Base-by-base conservation (phyloP, 1,140 invertebrate species). In the Euschistus heros region DNA sequence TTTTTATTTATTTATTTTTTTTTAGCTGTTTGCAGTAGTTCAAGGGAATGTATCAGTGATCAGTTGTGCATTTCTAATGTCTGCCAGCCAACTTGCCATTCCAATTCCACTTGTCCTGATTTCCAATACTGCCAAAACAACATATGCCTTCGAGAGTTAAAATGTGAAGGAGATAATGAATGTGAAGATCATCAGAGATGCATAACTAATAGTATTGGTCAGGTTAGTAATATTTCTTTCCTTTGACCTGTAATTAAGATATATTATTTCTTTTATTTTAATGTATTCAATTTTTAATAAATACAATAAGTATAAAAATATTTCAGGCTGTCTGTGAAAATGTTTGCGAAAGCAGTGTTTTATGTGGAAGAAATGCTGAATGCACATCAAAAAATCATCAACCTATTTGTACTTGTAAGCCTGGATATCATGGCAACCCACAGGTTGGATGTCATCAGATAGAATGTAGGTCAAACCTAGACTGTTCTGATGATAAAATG, bases 121-220 rank as follows among this genome's bases (percentile, higher is more conserved):
- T 87, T 84, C 70, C 89, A 91, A 73, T 88, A 82, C 69, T 94
- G 91, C 71, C 79, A 81, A 60, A 89, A 92, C 70, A 88, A 83
- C 70, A 87, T 92, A 65, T 92, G 91, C 71, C 84, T 83, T 20
- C 86, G 89, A 78, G 87, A 91, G 77, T 73, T 87, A 7, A 82
- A 84, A 68, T 94, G 90, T 71, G 76, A 77, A 44, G 74, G 76
- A 1, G 81, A 92, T 70, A 73, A 79, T 1, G 87, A 92, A 64
- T 93, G 91, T 72, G 77, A 74, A 2, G 73, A 78, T 46, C 82
- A 81, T 59, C 83, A 87, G 72, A 83, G 83, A 69, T 91, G 89
- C 71, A 72, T 84, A 5, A 75, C 79, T 24, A 87, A 89, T 70
- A 78, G 75, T 57, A 74, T 86, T 18, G 87, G 87, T 13, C 82